Percentiles rank a stretch among this genome's conserved stretches.
phyloP scores from a whole-genome alignment of 2,888 invertebrate genomes.

The Phymatocera aterrima region DNA sequence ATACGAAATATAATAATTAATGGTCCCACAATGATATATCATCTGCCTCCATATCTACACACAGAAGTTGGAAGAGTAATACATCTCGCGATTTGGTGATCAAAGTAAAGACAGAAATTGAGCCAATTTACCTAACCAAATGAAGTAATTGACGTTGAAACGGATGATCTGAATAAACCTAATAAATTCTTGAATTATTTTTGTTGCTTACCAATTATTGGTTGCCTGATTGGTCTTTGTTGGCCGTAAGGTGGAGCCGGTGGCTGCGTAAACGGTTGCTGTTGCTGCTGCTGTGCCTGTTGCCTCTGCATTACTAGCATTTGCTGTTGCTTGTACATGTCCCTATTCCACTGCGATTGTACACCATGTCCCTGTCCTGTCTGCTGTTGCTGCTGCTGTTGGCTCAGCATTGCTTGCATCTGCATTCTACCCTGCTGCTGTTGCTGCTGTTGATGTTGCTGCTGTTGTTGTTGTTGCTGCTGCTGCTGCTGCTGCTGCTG shows the following conservation, averaged over 20 bases:
- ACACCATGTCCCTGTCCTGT: slow-evolving; percentile 46
- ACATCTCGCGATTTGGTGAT: slow-evolving; percentile 6
- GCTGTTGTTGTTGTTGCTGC: slow-evolving; percentile 78
- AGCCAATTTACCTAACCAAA: neutral
- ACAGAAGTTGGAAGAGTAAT: neutral
- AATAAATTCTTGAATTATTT: slow-evolving; percentile 34
- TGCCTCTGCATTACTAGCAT: slow-evolving; percentile 72
- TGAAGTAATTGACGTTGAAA: neutral
- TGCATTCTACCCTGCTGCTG: slow-evolving; percentile 78
- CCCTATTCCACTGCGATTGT: slow-evolving; percentile 53
- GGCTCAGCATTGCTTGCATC: slow-evolving; percentile 73
- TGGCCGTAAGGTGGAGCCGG: slow-evolving; percentile 78
- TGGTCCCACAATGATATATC: slow-evolving; percentile 28
- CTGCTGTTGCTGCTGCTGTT: slow-evolving; percentile 74
- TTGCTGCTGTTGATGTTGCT: slow-evolving; percentile 78
- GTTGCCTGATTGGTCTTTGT: slow-evolving; percentile 76
- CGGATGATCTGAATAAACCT: slow-evolving; percentile 3
- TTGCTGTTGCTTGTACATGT: slow-evolving; percentile 63
- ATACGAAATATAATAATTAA: neutral
- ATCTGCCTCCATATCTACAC: neutral
- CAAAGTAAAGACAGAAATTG: neutral
- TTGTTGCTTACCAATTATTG: slow-evolving; percentile 66
- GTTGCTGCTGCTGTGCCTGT: slow-evolving; percentile 71
- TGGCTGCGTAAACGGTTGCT: slow-evolving; percentile 79
- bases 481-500: slow-evolving; percentile 77